These are phyloP conservation scores for Argyra leucocephala DNA, from an alignment of 2,888 invertebrate genomes.

Conservation along the genomic window DNA sequence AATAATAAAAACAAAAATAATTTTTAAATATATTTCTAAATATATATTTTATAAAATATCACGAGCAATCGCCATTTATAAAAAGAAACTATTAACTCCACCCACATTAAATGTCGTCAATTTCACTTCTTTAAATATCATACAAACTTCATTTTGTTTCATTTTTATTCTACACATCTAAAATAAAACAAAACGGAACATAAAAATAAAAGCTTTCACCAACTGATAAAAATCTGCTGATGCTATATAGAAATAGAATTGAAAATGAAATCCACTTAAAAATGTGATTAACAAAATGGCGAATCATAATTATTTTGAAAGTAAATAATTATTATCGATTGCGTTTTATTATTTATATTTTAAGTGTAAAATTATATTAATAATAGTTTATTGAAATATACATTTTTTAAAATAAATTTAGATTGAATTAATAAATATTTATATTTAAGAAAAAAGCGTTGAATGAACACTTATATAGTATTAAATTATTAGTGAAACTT, in stretches of 20 bases:
- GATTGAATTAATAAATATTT: too few relatives aligned
- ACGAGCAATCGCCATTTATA: not conserved
- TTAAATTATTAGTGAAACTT: too few relatives aligned
- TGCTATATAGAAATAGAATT: not conserved
- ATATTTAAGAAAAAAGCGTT: too few relatives aligned
- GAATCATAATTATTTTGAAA: not conserved
- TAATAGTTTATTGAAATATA: too few relatives aligned
- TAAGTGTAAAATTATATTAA: too few relatives aligned
- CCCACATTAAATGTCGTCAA: conserved; percentile 3
- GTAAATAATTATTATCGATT: too few relatives aligned
- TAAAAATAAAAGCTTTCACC: not conserved
- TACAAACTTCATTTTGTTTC: not conserved
- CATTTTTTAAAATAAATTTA: too few relatives aligned
- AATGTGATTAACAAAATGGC: not conserved
- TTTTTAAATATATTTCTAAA: not conserved
- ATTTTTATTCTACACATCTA: not conserved
- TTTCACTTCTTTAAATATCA: not conserved
- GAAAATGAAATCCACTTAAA: not conserved
- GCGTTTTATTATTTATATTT: too few relatives aligned
- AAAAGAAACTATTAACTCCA: not conserved
- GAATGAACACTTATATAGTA: too few relatives aligned
- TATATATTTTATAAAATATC: not conserved
- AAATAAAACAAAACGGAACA: not conserved
- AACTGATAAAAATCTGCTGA: conserved; percentile 3
- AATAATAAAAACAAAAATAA: not conserved